phyloP scores from a whole-genome alignment of 1,140 invertebrate genomes.

The Anoplophora glabripennis region DNA sequence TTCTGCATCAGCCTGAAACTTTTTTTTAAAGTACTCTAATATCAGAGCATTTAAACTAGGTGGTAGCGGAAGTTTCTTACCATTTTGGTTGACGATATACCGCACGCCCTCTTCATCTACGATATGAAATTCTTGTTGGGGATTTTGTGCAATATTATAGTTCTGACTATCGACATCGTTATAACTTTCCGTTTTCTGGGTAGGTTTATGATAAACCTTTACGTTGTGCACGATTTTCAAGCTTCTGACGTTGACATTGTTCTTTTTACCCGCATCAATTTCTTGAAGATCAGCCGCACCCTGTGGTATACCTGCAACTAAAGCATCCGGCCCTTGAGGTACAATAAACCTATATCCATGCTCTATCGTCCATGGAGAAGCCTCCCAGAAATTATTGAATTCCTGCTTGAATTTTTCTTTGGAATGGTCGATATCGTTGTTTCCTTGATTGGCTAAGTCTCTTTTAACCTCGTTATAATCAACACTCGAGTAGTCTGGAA shows the following conservation, averaged over 20 bases:
- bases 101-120: neutral
- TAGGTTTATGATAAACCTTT: conserved; percentile 3
- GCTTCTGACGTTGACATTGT: conserved; percentile 3
- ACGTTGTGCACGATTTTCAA: conserved; percentile 11
- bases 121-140: neutral
- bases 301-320: neutral
- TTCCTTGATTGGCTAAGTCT: conserved; percentile 1
- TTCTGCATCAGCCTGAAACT: conserved; percentile 7
- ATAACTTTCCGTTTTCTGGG: too few relatives aligned
- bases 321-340: conserved; percentile 1
- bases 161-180: too few relatives aligned
- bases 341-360: conserved; percentile 27
- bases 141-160: too few relatives aligned
- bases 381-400: conserved; percentile 24
- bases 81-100: neutral
- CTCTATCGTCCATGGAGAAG: conserved; percentile 17
- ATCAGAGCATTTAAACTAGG: conserved; percentile 1
- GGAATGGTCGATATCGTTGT: neutral
- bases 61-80: neutral
- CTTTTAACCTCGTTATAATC: neutral
- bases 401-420: conserved; percentile 21
- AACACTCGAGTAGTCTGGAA: conserved; percentile 3
- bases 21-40: conserved; percentile 8
- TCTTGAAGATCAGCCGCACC: conserved; percentile 4
- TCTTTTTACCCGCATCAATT: neutral